Conservation (phyloP, 2,113 vertebrate species). For the Calyptomena viridis region DNA sequence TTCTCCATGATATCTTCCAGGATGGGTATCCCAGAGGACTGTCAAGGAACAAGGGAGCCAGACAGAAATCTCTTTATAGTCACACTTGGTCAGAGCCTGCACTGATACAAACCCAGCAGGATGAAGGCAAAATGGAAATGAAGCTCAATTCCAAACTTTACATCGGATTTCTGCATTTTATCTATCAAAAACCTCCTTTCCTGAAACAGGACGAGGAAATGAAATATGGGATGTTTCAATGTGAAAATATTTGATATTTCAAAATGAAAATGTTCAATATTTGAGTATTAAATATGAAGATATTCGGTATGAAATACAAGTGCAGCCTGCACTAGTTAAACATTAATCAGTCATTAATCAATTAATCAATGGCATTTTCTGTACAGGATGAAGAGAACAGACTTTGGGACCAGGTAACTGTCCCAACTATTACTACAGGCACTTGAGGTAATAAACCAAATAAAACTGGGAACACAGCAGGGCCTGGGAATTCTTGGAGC, state of each 20-base stretch:
- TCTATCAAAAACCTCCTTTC: background rate
- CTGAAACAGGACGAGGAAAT: background rate
- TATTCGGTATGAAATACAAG: background rate
- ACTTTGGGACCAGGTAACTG: background rate
- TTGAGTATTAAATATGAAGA: background rate
- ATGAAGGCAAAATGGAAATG: background rate
- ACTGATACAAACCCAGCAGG: background rate
- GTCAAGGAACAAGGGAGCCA: slow-evolving; percentile 69
- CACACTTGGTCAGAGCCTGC: background rate
- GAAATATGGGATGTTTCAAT: background rate
- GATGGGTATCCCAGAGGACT: slow-evolving; percentile 79
- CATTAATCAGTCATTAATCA: background rate
- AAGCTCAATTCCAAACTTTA: background rate
- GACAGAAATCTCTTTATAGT: background rate
- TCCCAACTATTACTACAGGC: background rate
- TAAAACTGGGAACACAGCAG: background rate
- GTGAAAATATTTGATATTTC: background rate
- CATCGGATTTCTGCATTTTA: background rate
- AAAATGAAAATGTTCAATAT: background rate
- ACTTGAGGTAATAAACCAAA: background rate
- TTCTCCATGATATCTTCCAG: slow-evolving; percentile 94
- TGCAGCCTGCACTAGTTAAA: background rate
- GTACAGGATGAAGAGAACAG: background rate
- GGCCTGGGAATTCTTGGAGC: background rate
- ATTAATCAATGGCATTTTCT: background rate